These are phyloP conservation scores for Drosophila anomelani DNA, from an alignment of 2,888 invertebrate genomes.

Conservation along the genomic window DNA sequence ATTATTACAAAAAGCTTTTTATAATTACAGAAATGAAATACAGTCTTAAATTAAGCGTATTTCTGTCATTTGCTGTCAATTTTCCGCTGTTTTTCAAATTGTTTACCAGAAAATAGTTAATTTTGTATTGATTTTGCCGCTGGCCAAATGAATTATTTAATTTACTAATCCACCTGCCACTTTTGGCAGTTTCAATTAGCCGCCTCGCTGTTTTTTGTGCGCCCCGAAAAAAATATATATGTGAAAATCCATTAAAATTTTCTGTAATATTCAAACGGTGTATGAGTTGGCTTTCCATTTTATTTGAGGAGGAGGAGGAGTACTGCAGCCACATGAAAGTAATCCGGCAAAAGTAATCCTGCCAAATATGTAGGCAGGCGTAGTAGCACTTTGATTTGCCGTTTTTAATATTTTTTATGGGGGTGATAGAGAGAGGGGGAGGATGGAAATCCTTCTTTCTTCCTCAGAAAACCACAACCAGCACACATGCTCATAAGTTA, in stretches of 20 bases:
- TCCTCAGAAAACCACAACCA: constrained; percentile 22
- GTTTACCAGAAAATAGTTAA: constrained; percentile 50
- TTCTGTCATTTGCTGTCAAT: constrained; percentile 26
- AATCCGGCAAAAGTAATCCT: constrained; percentile 71
- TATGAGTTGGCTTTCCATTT: constrained; percentile 14
- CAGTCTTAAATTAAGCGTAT: constrained; percentile 1
- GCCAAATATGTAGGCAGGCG: constrained; percentile 56
- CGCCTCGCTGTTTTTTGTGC: constrained; percentile 7
- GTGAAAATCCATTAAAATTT: constrained; percentile 33
- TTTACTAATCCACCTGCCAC: constrained; percentile 62
- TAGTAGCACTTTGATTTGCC: constrained; percentile 71
- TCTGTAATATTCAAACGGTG: constrained; percentile 19
- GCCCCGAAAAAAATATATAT: constrained; percentile 1
- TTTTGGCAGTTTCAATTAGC: constrained; percentile 75
- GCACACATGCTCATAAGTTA: constrained; percentile 56
- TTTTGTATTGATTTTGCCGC: constrained; percentile 63
- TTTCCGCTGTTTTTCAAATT: constrained; percentile 19
- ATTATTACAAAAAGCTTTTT: constrained; percentile 4
- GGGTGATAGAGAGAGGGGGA: neutral
- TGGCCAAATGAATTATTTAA: constrained; percentile 44
- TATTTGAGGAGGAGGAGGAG: constrained; percentile 18
- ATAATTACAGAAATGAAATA: constrained; percentile 9
- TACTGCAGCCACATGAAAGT: constrained; percentile 73
- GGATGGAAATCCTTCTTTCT: constrained; percentile 1
- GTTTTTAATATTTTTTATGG: constrained; percentile 68